phyloP scores from a whole-genome alignment of 2,888 invertebrate species.

The Chloromyia formosa region DNA sequence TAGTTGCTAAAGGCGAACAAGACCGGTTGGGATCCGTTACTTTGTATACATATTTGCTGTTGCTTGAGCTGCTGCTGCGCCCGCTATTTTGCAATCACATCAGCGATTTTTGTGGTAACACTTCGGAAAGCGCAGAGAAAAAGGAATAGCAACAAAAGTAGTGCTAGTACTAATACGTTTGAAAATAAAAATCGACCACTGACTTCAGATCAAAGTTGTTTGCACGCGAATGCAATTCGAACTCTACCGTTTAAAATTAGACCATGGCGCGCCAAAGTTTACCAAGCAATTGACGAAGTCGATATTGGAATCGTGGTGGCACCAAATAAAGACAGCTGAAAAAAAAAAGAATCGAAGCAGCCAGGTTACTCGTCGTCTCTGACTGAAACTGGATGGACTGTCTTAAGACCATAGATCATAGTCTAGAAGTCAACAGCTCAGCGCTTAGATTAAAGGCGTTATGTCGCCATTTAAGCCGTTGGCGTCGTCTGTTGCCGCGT shows the following conservation, averaged over 20 bases:
- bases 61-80: not conserved
- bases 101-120: constrained; percentile 16
- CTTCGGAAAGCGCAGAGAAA: not conserved
- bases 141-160: too few relatives aligned
- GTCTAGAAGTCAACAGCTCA: constrained; percentile 24
- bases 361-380: too few relatives aligned
- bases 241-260: constrained; percentile 3
- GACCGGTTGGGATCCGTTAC: constrained; percentile 16
- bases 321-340: too few relatives aligned
- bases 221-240: constrained; percentile 3
- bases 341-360: too few relatives aligned
- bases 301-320: not conserved
- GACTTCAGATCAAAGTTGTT: not conserved
- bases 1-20: not conserved
- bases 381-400: not conserved
- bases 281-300: constrained; percentile 13
- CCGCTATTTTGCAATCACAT: constrained; percentile 2
- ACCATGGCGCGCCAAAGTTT: not conserved
- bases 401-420: constrained; percentile 12
- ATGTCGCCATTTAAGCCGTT: not conserved
- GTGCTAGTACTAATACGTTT: too few relatives aligned
- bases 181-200: not conserved
- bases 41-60: not conserved
- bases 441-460: not conserved
- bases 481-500: not conserved